phyloP scores from a whole-genome alignment of 2,888 invertebrate species.

The Drosophila meridionalis region DNA sequence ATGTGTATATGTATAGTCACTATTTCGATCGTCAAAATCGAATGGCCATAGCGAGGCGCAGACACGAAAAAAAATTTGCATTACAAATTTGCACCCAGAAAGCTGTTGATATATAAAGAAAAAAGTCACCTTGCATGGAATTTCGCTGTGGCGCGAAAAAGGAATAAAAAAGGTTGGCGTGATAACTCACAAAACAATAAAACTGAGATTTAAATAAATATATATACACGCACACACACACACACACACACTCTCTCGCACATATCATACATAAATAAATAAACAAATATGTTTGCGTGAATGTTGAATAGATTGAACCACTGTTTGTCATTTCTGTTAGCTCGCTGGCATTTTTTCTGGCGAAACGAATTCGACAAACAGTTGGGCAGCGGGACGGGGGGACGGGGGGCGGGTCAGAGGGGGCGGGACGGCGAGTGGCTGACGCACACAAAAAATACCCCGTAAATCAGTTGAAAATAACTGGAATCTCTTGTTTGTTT shows the following conservation, averaged over 20 bases:
- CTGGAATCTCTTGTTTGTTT: constrained; percentile 68
- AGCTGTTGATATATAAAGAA: constrained; percentile 43
- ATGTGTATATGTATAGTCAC: constrained; percentile 9
- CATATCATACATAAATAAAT: constrained; percentile 24
- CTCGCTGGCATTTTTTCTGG: constrained; percentile 61
- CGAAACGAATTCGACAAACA: constrained; percentile 48
- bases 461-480: constrained; percentile 76
- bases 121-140: constrained; percentile 82
- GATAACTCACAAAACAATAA: constrained; percentile 63
- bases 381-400: neutral
- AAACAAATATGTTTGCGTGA: constrained; percentile 21
- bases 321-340: constrained; percentile 58
- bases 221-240: constrained; percentile 6
- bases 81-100: constrained; percentile 79
- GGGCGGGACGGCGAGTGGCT: constrained; percentile 23
- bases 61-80: constrained; percentile 64
- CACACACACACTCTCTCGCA: neutral
- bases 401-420: neutral
- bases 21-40: constrained; percentile 40
- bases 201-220: constrained; percentile 49
- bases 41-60: constrained; percentile 43
- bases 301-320: constrained; percentile 50
- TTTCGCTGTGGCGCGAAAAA: constrained; percentile 60
- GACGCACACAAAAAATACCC: constrained; percentile 78
- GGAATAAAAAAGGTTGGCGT: constrained; percentile 36